Evolutionary conservation across 2,113 vertebrate species (phyloP).

Genomic region (Chamaea fasciata): DNA sequence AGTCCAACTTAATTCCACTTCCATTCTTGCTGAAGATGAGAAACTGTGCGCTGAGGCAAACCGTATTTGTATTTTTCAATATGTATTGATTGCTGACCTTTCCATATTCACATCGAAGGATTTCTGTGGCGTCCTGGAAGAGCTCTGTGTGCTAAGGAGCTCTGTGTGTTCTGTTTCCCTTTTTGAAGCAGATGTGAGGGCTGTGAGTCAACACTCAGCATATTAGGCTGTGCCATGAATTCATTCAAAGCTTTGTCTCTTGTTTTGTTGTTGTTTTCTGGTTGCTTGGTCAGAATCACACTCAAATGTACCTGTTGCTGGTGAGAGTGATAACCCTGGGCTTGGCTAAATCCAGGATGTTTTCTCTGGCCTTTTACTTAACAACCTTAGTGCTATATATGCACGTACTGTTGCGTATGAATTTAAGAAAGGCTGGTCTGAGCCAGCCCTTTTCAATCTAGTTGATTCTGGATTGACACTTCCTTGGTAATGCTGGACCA

Average conservation of each 20-base stretch:
- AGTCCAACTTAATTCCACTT: background rate
- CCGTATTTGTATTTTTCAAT: background rate
- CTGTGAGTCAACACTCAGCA: background rate
- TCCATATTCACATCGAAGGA: background rate
- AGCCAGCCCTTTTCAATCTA: background rate
- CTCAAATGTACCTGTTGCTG: fast-evolving
- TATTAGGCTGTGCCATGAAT: fast-evolving
- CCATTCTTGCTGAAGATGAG: background rate
- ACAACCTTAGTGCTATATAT: no score
- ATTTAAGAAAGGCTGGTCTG: background rate
- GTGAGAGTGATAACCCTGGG: background rate
- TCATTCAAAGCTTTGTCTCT: background rate
- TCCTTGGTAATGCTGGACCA: background rate
- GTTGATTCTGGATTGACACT: background rate
- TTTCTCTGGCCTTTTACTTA: background rate
- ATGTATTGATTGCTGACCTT: background rate
- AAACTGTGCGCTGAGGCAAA: background rate
- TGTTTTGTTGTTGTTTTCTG: background rate
- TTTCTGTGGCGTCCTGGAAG: background rate
- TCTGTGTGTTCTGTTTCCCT: background rate
- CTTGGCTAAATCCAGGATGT: background rate
- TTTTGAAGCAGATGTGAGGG: background rate
- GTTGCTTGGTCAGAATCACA: background rate
- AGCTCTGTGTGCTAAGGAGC: background rate
- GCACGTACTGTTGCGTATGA: fast-evolving